Conservation (phyloP, 2,888 invertebrate genomes). For the Mactromeris polynyma region DNA sequence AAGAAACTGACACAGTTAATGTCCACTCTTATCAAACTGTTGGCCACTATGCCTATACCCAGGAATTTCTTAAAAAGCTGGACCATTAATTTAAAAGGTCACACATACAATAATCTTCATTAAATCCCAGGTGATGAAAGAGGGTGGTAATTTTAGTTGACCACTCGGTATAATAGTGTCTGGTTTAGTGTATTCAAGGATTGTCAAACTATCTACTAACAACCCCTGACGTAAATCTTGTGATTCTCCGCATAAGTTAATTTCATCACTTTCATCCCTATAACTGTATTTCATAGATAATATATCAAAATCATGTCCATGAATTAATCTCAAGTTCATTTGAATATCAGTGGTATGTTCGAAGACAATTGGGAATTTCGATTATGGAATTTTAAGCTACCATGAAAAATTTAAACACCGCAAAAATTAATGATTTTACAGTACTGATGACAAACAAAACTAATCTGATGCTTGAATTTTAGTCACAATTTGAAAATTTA, state of each 20-base stretch:
- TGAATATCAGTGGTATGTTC: no score
- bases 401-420: no score
- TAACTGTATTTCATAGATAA: no score
- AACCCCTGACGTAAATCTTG: not conserved
- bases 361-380: no score
- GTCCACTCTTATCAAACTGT: conserved; percentile 15
- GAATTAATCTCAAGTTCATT: no score
- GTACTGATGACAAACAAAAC: no score
- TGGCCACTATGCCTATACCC: conserved; percentile 24
- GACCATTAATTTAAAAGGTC: conserved; percentile 40
- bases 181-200: not conserved
- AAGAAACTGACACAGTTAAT: not conserved
- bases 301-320: no score
- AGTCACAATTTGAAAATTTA: no score
- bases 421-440: no score
- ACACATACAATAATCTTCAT: conserved; percentile 38
- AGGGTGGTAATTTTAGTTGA: not conserved
- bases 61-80: conserved; percentile 22
- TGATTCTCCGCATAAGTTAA: not conserved
- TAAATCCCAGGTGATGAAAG: conserved; percentile 2
- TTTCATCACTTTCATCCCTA: not conserved
- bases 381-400: no score
- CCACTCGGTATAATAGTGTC: conserved; percentile 2
- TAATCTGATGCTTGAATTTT: no score
- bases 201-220: not conserved